Base-by-base conservation (phyloP, 2,888 invertebrate species). In the Macrophya annulata region DNA sequence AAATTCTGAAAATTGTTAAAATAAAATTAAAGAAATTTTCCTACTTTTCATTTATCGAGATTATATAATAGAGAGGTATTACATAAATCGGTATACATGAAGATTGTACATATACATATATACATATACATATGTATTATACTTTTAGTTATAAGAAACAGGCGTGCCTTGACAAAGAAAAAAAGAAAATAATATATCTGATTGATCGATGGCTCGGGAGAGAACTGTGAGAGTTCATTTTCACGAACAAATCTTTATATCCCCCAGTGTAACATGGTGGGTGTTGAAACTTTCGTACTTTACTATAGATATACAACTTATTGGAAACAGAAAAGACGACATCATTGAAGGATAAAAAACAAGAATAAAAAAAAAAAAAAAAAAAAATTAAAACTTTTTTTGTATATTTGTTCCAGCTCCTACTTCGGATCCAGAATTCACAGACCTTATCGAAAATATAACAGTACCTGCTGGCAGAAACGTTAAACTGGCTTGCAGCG, bases 381-480 rank as follows among this genome's bases (percentile, higher is more conserved):
- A 31, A 2, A 6, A 43, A 40, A 74, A 43, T 83, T 82, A 48
- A 82, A n/a, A 74, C 55, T 51, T 59, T 88, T 31, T 25, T 55
- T 25, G 9, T 62, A n/a, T n/a, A n/a, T 43, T 94, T 94, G 93
- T 96, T 96, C 87, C 96, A 97, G 96, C 94, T 89, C 96, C 96
- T 89, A 95, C 96, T 88, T 97, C 97, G 91, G 98, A 98, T 94
- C 98, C 98, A 1, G 98, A 98, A 94, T 98, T 98, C 94, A 96
- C 97, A 86, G 98, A 98, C 93, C 96, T 97, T 91, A 98, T 98
- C 91, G 97, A 97, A 93, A 98, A 98, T 94, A 97, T 97, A 90
- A 98, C 98, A 84, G 97, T 98, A 88, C 97, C 98, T 86, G 97
- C 98, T 86, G 98, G 98, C 88, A 96, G 98, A 89, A 97, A 96